phyloP scores from a whole-genome alignment of 2,797 vertebrate species.

The Poeciliopsis paucimaculata region DNA sequence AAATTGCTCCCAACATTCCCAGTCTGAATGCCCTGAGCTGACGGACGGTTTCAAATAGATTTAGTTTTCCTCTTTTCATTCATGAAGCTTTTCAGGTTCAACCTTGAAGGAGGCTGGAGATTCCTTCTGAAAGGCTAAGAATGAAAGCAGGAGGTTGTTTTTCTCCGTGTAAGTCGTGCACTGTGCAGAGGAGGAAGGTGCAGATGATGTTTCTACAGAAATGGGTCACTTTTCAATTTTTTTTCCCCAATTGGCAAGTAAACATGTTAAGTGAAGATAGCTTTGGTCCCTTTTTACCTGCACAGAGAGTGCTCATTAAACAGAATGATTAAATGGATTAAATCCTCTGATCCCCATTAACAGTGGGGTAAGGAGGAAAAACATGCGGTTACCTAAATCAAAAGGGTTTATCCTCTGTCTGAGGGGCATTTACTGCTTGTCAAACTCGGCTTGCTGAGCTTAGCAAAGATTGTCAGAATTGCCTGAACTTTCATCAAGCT shows the following conservation, averaged over 20 bases:
- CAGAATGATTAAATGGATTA: conserved; percentile 28
- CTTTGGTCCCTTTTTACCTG: background rate
- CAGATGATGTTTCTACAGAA: background rate
- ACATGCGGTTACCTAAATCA: conserved; percentile 22
- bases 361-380: conserved; percentile 16
- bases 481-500: conserved; percentile 30
- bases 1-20: conserved; percentile 12
- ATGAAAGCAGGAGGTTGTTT: background rate
- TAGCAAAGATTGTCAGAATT: conserved; percentile 27
- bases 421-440: conserved; percentile 19
- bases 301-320: conserved; percentile 19
- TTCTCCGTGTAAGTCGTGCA: background rate
- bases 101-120: conserved; percentile 6
- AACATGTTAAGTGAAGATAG: background rate
- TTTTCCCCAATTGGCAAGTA: background rate
- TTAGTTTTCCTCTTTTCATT: conserved; percentile 15
- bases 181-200: background rate
- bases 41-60: background rate
- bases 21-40: conserved; percentile 3
- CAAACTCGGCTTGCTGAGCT: conserved; percentile 5
- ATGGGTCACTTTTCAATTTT: background rate
- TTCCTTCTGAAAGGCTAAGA: conserved; percentile 9
- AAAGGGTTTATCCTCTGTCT: conserved; percentile 23
- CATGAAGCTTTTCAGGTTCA: conserved; percentile 22
- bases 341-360: conserved; percentile 29